Base-by-base conservation (phyloP, 2,888 invertebrate genomes). In the Amblyteles armatorius region DNA sequence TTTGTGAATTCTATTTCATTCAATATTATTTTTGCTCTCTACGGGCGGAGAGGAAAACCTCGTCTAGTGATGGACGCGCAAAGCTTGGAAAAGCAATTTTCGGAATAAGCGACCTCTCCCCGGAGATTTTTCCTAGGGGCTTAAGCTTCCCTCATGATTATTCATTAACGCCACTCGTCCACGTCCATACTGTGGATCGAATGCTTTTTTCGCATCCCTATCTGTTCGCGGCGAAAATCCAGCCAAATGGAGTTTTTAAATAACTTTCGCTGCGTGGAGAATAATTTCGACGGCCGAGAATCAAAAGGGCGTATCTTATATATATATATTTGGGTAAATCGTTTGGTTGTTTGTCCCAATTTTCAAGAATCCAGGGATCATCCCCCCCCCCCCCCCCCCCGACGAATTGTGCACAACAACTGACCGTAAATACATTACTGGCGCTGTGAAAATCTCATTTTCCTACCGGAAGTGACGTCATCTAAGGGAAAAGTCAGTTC, bases 81-180 rank as follows among this genome's bases (percentile, higher is more conserved):
- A 48, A 33, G 48, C 48, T 33, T 33, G 60, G 26, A 72, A 84
- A 81, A 72, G 80, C 84, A 77, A 77, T 84, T 84, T 78, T 78
- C 68, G 50, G 60, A 81, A 73, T 84, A 73, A 77, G 68, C 52
- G 16, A 57, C 57, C 60, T n/a, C 63, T 11, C 76, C 40, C 22
- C 11, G 63, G 68, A 69, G 73, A 69, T 81, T 78, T 71, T 26
- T n/a, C 36, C 13, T 19, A 3, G 57, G 73, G 55, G 48, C 48
- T 84, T 77, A 68, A 78, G 69, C 72, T 69, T 74, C 29, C 16
- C 50, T 81, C 79, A 86, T 87, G 86, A 86, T 87, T 89, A 89
- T 89, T 89, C 87, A 89, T 85, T 86, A 76, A 76, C 2, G 76
- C 79, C 79, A 86, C 83, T 69, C 85, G 82, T 86, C 82, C 63